A percentile compares a stretch with the other conserved stretches of the same genome.
phyloP scores from a whole-genome alignment of 2,888 invertebrate species.

The Anarsia innoxiella region DNA sequence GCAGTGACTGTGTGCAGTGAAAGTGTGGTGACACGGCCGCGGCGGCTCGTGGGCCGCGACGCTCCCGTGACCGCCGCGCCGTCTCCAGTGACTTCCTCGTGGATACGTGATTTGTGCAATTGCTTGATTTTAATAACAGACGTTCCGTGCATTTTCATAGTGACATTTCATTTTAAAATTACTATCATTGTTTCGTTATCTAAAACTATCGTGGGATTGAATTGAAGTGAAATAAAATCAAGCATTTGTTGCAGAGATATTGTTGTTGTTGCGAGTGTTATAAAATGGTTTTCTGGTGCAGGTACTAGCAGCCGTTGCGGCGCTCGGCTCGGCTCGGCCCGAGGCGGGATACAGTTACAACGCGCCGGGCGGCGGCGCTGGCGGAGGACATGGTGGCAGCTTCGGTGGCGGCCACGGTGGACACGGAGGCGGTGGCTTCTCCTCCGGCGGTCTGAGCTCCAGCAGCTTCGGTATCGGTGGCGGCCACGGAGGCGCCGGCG shows the following conservation, averaged over 20 bases:
- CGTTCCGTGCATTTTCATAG: slow-evolving; percentile 11
- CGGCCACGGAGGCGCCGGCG: slow-evolving; percentile 31
- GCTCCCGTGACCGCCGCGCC: slow-evolving; percentile 39
- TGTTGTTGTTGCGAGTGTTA: slow-evolving; percentile 25
- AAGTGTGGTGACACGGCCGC: slow-evolving; percentile 71
- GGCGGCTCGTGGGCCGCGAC: too few relatives aligned
- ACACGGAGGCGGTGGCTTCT: slow-evolving; percentile 33
- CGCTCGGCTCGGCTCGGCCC: slow-evolving; percentile 74
- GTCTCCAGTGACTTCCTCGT: slow-evolving; percentile 40
- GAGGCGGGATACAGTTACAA: slow-evolving; percentile 78
- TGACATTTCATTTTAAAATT: slow-evolving; percentile 2
- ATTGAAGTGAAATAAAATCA: slow-evolving; percentile 25
- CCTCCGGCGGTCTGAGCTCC: slow-evolving; percentile 47
- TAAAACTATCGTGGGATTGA: too few relatives aligned
- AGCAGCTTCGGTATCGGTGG: slow-evolving; percentile 53
- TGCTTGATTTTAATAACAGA: slow-evolving; percentile 35
- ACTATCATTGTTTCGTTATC: background rate
- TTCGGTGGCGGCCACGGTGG: slow-evolving; percentile 37
- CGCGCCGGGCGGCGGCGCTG: slow-evolving; percentile 60
- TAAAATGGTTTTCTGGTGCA: slow-evolving; percentile 38
- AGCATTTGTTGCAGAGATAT: slow-evolving; percentile 31
- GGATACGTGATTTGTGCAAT: slow-evolving; percentile 46
- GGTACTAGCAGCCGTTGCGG: slow-evolving; percentile 73
- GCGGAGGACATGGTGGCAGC: slow-evolving; percentile 32
- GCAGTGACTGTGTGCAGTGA: slow-evolving; percentile 66